Base-by-base conservation (phyloP, 2,888 invertebrate genomes). In the Noctua janthina region DNA sequence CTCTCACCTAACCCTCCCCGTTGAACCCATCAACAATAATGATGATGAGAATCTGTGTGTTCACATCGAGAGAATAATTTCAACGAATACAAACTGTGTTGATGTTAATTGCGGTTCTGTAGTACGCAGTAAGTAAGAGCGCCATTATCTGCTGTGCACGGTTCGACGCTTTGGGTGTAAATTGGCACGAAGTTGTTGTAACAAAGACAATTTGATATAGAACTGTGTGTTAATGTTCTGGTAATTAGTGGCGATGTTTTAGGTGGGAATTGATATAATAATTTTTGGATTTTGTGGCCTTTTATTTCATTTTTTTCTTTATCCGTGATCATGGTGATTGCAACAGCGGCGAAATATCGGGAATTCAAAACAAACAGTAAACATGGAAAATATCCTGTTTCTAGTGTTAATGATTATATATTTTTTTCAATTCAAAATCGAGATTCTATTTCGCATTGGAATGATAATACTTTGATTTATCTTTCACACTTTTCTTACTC, bases 11-110 rank as follows among this genome's bases (percentile, higher is more conserved):
- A 35, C 64, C n/a, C 23, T 13, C 59, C 51, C 71, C 70, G 68
- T 82, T 68, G 46, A 68, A 17, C 17, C 66, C 81, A 89, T 88
- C 86, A 78, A 74, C 77, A 74, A 81, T 86, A 89, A 88, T 75
- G 86, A 69, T 86, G 89, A 88, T 88, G 88, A 88, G 81, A 88
- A 88, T 87, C 89, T 81, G 86, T 81, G 82, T 79, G 68, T 80
- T 71, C 78, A 77, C 89, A 82, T 75, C 66, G 64, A 72, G 78
- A 74, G 81, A 80, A 81, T 85, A 81, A 87, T 89, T 83, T 43
- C 75, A 56, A 71, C 80, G 77, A 86, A 82, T 83, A 88, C 89
- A 84, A 86, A 86, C 81, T 81, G 84, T 86, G 84, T 84, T 88
- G 72, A 68, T 80, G 88, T 88, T 88, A 88, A 88, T 88, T 88